Conservation (phyloP, 2,113 vertebrate genomes). For the Lepus timidus region DNA sequence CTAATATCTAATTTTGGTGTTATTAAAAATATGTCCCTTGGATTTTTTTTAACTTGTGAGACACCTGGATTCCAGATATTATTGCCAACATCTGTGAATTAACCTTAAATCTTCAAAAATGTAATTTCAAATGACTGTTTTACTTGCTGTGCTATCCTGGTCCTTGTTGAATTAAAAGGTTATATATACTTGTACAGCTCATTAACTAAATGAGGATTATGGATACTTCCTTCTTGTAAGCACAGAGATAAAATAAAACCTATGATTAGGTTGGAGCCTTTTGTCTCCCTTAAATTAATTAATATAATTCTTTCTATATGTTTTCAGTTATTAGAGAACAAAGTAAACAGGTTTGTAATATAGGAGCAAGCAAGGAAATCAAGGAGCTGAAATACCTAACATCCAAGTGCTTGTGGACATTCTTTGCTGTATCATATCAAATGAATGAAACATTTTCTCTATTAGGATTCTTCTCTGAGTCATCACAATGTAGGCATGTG, state of each 20-base stretch:
- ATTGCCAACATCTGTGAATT: neutral
- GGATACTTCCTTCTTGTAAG: neutral
- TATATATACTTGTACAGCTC: neutral
- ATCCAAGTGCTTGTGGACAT: neutral
- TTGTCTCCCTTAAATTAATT: neutral
- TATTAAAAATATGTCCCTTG: neutral
- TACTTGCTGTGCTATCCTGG: neutral
- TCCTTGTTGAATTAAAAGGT: neutral
- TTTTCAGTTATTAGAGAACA: neutral
- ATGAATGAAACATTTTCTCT: neutral
- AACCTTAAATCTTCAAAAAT: neutral
- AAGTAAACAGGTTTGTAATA: neutral
- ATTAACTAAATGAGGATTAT: neutral
- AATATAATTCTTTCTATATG: neutral
- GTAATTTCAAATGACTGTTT: neutral
- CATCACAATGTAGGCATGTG: neutral
- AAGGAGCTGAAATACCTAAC: neutral
- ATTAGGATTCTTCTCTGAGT: neutral
- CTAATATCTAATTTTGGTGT: neutral
- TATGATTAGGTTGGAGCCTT: neutral
- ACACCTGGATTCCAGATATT: neutral
- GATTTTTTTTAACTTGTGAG: neutral
- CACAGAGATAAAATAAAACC: neutral
- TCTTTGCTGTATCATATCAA: neutral
- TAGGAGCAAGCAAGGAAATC: neutral